These are phyloP conservation scores for Zaprionus vittiger DNA, from an alignment of 1,140 invertebrate genomes.

Conservation along the genomic window DNA sequence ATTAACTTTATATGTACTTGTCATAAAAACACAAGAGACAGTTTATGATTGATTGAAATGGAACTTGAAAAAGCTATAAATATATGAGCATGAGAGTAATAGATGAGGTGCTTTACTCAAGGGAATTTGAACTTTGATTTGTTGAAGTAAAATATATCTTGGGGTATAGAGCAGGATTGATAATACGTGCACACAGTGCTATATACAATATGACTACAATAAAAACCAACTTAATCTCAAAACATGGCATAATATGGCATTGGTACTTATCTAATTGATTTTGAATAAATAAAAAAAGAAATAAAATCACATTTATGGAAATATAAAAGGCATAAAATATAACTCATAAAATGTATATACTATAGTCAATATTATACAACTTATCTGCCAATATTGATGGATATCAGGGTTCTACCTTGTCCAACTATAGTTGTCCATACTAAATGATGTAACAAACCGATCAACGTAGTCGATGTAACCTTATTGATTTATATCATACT, in stretches of 20 bases:
- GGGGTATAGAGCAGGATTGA: too few species aligned
- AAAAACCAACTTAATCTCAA: too few species aligned
- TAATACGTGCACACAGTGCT: too few species aligned
- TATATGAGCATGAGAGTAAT: neutral
- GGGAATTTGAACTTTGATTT: neutral
- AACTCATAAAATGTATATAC: too few species aligned
- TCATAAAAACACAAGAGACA: constrained; percentile 5
- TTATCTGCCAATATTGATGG: too few species aligned
- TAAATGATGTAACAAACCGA: neutral
- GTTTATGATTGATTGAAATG: neutral
- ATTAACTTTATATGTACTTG: constrained; percentile 11
- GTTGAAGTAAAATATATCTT: neutral
- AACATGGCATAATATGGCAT: too few species aligned
- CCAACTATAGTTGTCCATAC: neutral
- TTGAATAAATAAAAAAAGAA: too few species aligned
- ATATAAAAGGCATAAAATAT: neutral
- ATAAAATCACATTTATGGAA: too few species aligned
- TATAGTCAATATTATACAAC: too few species aligned
- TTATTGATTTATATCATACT: neutral
- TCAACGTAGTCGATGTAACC: constrained; percentile 17
- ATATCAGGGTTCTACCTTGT: too few species aligned
- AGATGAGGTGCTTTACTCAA: neutral
- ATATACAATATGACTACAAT: too few species aligned
- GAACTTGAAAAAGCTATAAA: neutral
- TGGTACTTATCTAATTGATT: too few species aligned